A percentile compares a stretch with the other conserved stretches of the same genome.
These are phyloP conservation scores for Halcyon badia DNA, from an alignment of 2,797 vertebrate species.

Conservation along the genomic window DNA sequence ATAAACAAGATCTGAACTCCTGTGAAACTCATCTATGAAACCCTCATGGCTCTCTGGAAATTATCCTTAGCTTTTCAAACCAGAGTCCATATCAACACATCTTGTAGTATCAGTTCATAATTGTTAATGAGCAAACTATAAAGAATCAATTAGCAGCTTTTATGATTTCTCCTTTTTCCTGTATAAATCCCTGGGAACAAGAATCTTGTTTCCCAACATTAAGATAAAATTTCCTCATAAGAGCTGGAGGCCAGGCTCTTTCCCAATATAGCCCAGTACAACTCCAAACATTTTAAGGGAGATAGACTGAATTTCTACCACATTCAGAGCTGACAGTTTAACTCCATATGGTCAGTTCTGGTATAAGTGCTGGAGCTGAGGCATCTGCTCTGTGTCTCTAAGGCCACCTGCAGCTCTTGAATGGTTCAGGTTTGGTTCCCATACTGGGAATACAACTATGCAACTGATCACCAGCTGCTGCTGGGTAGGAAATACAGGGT, in stretches of 20 bases:
- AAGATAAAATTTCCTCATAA: background rate
- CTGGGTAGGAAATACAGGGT: background rate
- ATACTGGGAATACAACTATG: background rate
- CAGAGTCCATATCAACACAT: background rate
- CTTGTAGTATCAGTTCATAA: background rate
- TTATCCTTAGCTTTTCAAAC: constrained; percentile 2
- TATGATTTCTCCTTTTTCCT: background rate
- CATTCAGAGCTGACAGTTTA: background rate
- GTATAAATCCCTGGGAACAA: background rate
- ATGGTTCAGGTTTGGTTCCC: background rate
- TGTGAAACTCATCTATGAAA: background rate
- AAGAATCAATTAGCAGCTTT: constrained; percentile 33
- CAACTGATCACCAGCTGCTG: background rate
- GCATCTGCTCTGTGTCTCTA: background rate
- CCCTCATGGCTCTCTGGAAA: background rate
- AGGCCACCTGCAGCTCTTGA: background rate
- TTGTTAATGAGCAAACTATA: background rate
- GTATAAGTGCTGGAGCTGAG: background rate
- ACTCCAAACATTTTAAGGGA: background rate
- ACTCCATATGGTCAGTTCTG: background rate
- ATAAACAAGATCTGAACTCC: background rate
- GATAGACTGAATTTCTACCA: background rate
- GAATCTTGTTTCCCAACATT: background rate
- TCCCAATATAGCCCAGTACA: background rate
- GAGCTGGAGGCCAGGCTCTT: background rate